phyloP scores from a whole-genome alignment of 2,113 vertebrate genomes.

The Zosterops hypoxanthus region DNA sequence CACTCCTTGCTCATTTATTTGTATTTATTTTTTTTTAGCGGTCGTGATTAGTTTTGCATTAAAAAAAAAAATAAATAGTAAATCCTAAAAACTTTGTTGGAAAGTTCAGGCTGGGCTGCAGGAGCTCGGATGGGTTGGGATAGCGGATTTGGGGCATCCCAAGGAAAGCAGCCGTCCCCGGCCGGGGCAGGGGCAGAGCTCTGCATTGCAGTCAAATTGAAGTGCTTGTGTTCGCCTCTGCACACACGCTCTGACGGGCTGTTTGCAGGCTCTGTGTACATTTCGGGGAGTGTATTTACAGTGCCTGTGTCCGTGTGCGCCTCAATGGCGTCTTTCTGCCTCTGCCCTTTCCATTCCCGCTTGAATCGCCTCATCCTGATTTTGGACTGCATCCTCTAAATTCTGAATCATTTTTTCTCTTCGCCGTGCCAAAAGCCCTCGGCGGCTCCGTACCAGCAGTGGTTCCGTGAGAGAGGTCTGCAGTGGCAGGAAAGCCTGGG shows the following conservation, averaged over 20 bases:
- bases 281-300: background rate
- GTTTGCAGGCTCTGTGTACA: background rate
- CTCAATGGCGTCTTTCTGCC: background rate
- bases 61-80: background rate
- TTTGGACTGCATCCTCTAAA: background rate
- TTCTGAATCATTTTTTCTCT: background rate
- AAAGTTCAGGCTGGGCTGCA: background rate
- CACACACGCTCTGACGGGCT: background rate
- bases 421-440: background rate
- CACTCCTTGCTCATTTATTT: background rate
- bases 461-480: background rate
- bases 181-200: background rate
- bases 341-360: background rate
- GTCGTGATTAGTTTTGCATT: background rate
- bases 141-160: background rate
- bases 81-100: background rate
- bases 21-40: background rate
- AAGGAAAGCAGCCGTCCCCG: background rate
- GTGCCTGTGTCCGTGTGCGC: background rate
- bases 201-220: background rate
- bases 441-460: background rate
- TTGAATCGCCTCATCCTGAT: background rate
- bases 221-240: background rate
- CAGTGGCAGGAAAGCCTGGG: conserved; percentile 4
- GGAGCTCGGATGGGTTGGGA: background rate